Base-by-base conservation (phyloP, 1,140 invertebrate species). In the Camponotus floridanus region DNA sequence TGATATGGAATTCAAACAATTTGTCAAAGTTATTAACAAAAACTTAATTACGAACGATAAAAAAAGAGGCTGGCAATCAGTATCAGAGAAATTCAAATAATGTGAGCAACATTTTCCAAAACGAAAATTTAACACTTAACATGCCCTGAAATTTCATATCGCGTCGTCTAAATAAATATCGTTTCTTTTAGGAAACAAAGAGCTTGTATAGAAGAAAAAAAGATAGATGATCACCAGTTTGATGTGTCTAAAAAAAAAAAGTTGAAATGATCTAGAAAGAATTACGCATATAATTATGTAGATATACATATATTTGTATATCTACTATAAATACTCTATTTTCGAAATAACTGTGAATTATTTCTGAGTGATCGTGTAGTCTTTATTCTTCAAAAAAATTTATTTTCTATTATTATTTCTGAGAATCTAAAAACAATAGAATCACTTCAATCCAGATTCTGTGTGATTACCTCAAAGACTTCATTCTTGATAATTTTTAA, bases 91-190 rank as follows among this genome's bases (percentile, higher is more conserved):
- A 92, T 91, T 92, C 91, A 91, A 91, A 87, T 89, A 90, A 91
- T 86, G 93, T 91, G 88, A 94, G 93, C 94, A 94, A 94, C 93
- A 94, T 93, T 94, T 94, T 93, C 91, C 89, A 91, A 89, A 86
- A 91, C 89, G 86, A 91, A 86, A 93, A 92, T 86, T 92, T 89
- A 88, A 91, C 85, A 26, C 15, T 79, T 48, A 48, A 68, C 62
- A 45, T 68, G 45, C 18, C 62, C 33, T 15, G 48, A 55, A 39
- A 78, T 55, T 64, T 15, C 73, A 13, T 65, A 7, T 15, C 67
- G 39, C 13, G 70, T 74, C 45, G 31, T 76, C n/a, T 80, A 55
- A 8, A 31, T 39, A 57, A 70, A 57, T 51, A 80, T 36, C 39
- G 62, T 15, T 42, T 68, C 36, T 31, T 36, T 11, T 33, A 8